phyloP scores from a whole-genome alignment of 2,888 invertebrate species.

The Dicyrtoma fusca region DNA sequence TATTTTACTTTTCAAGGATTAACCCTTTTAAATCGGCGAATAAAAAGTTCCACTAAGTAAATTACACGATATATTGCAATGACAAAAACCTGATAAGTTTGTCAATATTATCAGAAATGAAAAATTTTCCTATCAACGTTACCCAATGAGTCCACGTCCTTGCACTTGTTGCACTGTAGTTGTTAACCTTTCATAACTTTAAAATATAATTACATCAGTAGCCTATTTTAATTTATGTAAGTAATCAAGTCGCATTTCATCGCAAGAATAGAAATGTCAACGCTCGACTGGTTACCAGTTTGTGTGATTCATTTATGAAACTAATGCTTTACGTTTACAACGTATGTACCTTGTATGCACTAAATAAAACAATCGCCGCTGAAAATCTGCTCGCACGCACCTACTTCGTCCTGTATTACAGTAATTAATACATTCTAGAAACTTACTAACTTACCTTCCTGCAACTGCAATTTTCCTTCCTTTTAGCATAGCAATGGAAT shows the following conservation, averaged over 20 bases:
- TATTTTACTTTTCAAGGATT: too few species aligned
- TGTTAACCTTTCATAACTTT: neutral
- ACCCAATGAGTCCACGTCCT: too few species aligned
- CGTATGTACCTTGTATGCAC: neutral
- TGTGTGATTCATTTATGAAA: too few species aligned
- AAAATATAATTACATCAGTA: neutral
- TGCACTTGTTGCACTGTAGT: too few species aligned
- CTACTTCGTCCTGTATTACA: neutral
- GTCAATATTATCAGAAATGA: too few species aligned
- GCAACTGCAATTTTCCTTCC: neutral
- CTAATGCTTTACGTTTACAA: neutral
- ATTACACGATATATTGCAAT: too few species aligned
- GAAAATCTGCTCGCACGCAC: neutral
- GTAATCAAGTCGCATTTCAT: neutral
- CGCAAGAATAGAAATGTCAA: neutral
- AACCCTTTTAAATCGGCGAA: too few species aligned
- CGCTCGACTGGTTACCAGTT: too few species aligned
- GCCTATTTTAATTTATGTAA: neutral
- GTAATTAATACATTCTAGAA: neutral
- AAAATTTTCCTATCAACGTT: too few species aligned
- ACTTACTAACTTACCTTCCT: too few species aligned
- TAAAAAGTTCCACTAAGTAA: too few species aligned
- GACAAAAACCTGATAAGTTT: too few species aligned
- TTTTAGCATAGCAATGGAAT: neutral
- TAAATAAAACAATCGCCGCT: neutral